These are phyloP conservation scores for Lagenorhynchus albirostris DNA, from an alignment of 2,113 vertebrate genomes.

Conservation along the genomic window DNA sequence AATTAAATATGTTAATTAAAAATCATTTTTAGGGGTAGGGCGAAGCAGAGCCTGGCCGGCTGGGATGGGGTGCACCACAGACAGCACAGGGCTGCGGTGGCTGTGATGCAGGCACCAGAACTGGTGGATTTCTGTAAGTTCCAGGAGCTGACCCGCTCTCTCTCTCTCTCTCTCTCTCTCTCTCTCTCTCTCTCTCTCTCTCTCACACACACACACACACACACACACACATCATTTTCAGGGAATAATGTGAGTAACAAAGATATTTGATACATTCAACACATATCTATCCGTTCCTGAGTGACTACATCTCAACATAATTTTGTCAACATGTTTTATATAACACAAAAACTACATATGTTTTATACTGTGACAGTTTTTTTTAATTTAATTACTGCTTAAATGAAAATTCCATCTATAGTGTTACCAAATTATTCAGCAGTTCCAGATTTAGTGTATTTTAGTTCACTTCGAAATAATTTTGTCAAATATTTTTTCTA, in stretches of 20 bases:
- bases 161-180: too few species aligned
- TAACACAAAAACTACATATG: not conserved
- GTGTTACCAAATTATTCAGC: not conserved
- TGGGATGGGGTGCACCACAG: too few species aligned
- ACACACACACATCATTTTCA: not conserved
- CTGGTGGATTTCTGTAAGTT: not conserved
- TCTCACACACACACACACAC: not conserved
- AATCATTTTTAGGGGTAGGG: not conserved
- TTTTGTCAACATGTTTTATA: not conserved
- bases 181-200: not conserved
- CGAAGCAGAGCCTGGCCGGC: not conserved
- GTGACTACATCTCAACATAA: not conserved
- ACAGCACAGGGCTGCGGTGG: fast-evolving
- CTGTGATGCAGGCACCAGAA: not conserved
- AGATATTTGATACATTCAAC: not conserved
- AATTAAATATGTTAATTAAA: not conserved
- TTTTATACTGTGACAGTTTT: not conserved
- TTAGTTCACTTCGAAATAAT: not conserved
- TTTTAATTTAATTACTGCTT: not conserved
- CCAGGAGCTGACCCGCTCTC: not conserved
- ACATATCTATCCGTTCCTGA: not conserved
- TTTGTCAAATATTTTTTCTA: not conserved
- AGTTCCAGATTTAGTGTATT: not conserved
- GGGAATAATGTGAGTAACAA: not conserved
- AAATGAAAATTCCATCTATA: not conserved